Evolutionary conservation across 2,888 invertebrate genomes (phyloP), one percentile per base, ranked within the genome.

Genomic region (Pterostichus madidus): DNA sequence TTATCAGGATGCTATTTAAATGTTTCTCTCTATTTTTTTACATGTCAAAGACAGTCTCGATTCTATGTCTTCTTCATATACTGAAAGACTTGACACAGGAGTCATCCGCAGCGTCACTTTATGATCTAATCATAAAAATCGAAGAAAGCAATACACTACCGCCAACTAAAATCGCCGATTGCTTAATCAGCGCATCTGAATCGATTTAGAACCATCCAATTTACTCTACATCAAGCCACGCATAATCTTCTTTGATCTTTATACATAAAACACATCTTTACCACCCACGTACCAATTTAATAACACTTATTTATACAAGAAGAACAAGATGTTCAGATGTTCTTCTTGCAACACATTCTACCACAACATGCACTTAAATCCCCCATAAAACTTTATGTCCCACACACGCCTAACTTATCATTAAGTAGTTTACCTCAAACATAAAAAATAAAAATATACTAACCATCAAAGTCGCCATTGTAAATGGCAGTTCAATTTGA

Each of bases 231-330:
- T 39, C 5, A 13, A 64, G 13, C 0, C n/a, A 71, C 17, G 44
- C 13, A 71, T 44, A 71, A 71, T 71, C 44, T 71, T 17, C 44
- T 44, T 71, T 71, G 68, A 71, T 71, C 39, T 71, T 71, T 71
- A 10, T 17, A 10, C 44, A 17, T 15, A 44, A 44, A 46, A 71
- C 15, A 39, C 10, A 71, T 71, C 68, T 39, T 56, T 17, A 44
- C 39, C 68, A 71, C 68, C 68, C 68, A 71, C 68, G 68, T 71
- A 11, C 39, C 8, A 17, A 39, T 44, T 39, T 71, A 71, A 71
- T 71, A 71, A 71, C 44, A 71, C 17, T 71, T 39, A 71, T 71
- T 71, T 71, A 1, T 64, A 11, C 35, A 32, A 35, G n/a, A 49
- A 49, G 49, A 13, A 52, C 52, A 52, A 52, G 13, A 52, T 52